Conservation (phyloP, 2,888 invertebrate species). For the Hanleya hanleyi region DNA sequence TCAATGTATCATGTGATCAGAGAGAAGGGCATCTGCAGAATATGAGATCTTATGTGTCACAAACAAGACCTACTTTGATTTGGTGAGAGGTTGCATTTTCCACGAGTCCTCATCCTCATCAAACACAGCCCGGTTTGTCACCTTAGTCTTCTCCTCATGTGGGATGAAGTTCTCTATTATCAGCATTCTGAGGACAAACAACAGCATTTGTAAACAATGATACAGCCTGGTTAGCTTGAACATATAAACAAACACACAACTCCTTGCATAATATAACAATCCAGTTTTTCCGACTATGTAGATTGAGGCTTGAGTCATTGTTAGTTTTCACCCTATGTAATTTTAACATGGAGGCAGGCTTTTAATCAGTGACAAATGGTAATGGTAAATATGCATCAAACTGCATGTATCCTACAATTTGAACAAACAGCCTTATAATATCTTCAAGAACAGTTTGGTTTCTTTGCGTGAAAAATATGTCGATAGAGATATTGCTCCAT, state of each 20-base stretch:
- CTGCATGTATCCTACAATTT: too few species aligned
- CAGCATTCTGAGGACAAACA: slow-evolving; percentile 60
- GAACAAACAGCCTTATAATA: too few species aligned
- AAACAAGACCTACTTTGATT: slow-evolving; percentile 58
- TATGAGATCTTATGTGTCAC: too few species aligned
- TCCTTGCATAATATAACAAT: neutral
- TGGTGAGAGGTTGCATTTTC: slow-evolving; percentile 75
- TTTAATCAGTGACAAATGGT: too few species aligned
- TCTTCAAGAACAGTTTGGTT: too few species aligned
- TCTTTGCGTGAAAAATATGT: too few species aligned
- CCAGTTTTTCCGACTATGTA: neutral
- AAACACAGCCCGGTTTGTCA: slow-evolving; percentile 83
- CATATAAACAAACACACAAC: neutral
- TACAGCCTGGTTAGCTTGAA: neutral
- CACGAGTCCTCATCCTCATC: slow-evolving; percentile 90
- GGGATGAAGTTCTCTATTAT: slow-evolving; percentile 75
- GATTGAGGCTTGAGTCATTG: neutral
- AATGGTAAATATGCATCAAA: too few species aligned
- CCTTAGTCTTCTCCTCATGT: slow-evolving; percentile 82
- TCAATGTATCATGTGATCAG: too few species aligned
- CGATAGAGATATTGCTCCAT: too few species aligned
- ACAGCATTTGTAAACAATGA: neutral
- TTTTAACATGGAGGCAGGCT: too few species aligned
- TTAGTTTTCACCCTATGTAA: too few species aligned
- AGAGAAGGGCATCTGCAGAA: too few species aligned